Evolutionary conservation across 2,113 vertebrate genomes (phyloP), one percentile per base, ranked within the genome.

Genomic region (Nymphicus hollandicus): DNA sequence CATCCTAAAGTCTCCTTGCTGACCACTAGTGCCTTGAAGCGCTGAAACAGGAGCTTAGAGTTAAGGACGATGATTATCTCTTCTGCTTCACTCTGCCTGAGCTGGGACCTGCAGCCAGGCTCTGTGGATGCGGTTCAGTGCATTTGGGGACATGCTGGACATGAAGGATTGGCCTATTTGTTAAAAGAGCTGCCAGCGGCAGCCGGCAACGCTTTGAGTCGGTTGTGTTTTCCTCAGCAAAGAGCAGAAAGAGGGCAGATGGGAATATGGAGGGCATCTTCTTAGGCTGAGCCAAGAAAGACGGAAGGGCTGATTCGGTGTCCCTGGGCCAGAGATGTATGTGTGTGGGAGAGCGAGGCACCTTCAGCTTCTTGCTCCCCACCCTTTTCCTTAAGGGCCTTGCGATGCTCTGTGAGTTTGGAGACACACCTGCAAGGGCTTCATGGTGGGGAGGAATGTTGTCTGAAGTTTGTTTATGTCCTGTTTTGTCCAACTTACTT

Each of bases 11-110:
- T 37, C 74, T 82, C 41, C 68, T 78, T 43, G 76, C 76, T 96
- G 91, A 80, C 86, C 64, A 23, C 17, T 20, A n/a, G 72, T 83
- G 88, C 78, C 80, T 63, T 3, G 10, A 58, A 92, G 72, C 31
- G 17, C 76, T 55, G 76, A 22, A 94, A 91, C 82, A 73, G 82
- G 79, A 88, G 92, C 60, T 96, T 22, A 66, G 82, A 91, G 76
- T 90, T 86, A 70, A 46, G 80, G 86, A 55, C 0, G 7, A 78
- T 83, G 37, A 50, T 81, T 39, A 19, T 93, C 82, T 90, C 61
- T 81, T 70, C 82, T 93, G 92, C 58, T 77, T 90, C 7, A 1
- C 18, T 63, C 76, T 78, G 52, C 76, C 71, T 16, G 70, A 61
- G 66, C 90, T n/a, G 52, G 71, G 85, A 89, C 90, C 63, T 18